Conservation (phyloP, 2,113 vertebrate species). For the Cyanoderma ruficeps region DNA sequence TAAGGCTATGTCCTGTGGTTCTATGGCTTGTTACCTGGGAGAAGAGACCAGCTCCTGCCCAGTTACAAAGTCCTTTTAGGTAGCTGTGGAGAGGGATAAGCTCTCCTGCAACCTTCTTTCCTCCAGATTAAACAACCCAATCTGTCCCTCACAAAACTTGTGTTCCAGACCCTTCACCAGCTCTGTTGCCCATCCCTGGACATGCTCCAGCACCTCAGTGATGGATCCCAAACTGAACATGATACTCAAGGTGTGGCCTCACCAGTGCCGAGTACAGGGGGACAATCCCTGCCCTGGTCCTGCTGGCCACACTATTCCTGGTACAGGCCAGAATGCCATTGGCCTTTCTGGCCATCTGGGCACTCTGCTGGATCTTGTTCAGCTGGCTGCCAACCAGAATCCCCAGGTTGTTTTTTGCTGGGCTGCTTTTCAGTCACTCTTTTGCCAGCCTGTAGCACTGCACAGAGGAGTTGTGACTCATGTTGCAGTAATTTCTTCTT, state of each 20-base stretch:
- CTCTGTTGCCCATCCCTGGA: neutral
- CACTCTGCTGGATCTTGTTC: neutral
- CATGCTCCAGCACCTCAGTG: fast-evolving
- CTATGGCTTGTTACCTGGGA: neutral
- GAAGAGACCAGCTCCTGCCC: neutral
- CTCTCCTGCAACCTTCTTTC: neutral
- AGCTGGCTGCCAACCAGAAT: neutral
- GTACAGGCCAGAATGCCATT: neutral
- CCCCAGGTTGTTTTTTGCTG: neutral
- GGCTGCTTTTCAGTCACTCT: neutral
- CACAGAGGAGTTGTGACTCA: neutral
- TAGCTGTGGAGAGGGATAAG: neutral
- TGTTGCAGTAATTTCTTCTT: neutral
- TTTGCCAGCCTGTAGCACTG: neutral
- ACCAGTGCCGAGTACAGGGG: fast-evolving
- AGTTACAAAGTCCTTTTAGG: neutral
- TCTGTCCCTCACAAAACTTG: neutral
- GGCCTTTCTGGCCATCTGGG: neutral
- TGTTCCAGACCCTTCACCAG: neutral
- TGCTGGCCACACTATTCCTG: neutral
- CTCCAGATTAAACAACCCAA: neutral
- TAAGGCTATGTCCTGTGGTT: neutral
- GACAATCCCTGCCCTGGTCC: fast-evolving
- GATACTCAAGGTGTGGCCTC: fast-evolving
- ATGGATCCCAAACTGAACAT: neutral